Evolutionary conservation across 2,888 invertebrate species (phyloP), one percentile per base, ranked within the genome.

Genomic region (Linnaemya vulpina): DNA sequence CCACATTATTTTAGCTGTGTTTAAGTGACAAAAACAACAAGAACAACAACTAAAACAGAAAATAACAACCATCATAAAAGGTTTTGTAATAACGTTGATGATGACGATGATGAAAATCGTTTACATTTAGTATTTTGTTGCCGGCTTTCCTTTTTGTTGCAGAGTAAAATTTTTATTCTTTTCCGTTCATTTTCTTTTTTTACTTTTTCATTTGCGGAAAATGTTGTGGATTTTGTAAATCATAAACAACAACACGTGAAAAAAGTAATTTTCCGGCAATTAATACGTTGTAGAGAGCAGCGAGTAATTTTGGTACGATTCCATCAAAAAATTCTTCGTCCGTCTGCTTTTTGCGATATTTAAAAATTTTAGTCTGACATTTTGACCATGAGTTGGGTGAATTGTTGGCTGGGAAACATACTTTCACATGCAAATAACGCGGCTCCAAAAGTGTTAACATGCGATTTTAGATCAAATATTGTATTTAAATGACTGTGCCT

Each of bases 151-250:
- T 76, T 71, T 67, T 60, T 43, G 62, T 38, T 55, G 38, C 13
- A 25, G 38, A 38, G 35, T 38, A 60, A 35, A 60, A 60, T 11
- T 2, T 1, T 5, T 7, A 38, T 35, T 60, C 74, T 74, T 68
- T 38, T 35, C 51, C 51, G 35, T 43, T 43, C 11, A 3, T 30
- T 51, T 40, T 46, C 46, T 68, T 79, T 63, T 79, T 35, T 11
- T 17, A 17, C 53, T 62, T 70, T 79, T 35, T 11, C 22, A 17
- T 60, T 62, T 70, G 75, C 55, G 74, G 74, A 82, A 74, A 74
- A 71, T 73, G 73, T 77, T 83, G 77, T 81, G 77, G 70, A 76
- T 76, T 86, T 83, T 83, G 68, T 73, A 63, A 86, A 83, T 80
- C 83, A 83, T 73, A 80, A 84, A 74, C 62, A 73, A 74, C 74